Evolutionary conservation across 2,888 invertebrate genomes (phyloP).

Genomic region (Theretra japonica): DNA sequence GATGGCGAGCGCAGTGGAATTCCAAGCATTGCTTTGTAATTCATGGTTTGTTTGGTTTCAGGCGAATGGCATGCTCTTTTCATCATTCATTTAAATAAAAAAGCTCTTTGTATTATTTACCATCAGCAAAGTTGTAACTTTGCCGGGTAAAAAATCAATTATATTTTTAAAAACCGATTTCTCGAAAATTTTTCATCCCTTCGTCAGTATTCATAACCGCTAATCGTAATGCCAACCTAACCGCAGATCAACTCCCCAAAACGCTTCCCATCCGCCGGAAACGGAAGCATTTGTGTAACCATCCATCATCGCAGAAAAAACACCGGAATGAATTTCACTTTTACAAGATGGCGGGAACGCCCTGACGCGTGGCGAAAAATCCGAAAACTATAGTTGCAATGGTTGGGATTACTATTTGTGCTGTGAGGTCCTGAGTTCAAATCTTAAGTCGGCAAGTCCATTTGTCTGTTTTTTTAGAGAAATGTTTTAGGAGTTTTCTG

Average conservation of each 20-base stretch:
- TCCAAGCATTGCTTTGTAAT: no score
- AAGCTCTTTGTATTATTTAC: no score
- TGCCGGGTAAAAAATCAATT: no score
- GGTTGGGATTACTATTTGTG: not conserved
- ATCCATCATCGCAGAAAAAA: constrained; percentile 67
- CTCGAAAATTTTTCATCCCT: not conserved
- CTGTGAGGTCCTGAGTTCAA: no score
- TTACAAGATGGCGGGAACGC: constrained; percentile 37
- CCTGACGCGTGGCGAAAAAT: not conserved
- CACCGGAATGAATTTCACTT: constrained; percentile 53
- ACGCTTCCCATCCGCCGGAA: constrained; percentile 50
- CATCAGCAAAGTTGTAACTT: no score
- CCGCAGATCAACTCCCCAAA: constrained; percentile 24
- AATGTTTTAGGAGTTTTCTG: no score
- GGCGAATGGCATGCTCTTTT: no score
- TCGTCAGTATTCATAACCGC: not conserved
- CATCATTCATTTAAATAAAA: no score
- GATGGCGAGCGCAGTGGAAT: no score
- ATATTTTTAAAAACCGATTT: not conserved
- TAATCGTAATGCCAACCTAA: constrained; percentile 14
- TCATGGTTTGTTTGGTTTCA: no score
- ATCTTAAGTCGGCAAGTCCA: no score
- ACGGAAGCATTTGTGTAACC: constrained; percentile 67
- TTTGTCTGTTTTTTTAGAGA: no score
- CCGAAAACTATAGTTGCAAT: not conserved